Evolutionary conservation across 1,140 invertebrate genomes (phyloP).

Genomic region (Yoshiicerus persimilis): DNA sequence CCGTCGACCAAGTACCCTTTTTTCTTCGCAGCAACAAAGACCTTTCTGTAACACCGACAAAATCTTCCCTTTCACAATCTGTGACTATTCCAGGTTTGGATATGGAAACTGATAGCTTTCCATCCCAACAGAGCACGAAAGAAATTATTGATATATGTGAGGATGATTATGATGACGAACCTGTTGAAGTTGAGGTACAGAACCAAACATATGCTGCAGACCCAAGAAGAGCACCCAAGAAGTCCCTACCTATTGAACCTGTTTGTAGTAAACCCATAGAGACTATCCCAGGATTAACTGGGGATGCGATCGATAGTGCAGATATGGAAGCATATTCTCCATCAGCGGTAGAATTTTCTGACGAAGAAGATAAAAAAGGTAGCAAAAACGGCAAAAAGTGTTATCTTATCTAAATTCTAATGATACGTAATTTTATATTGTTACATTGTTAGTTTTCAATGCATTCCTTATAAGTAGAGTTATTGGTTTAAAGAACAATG

Average conservation of each 20-base stretch:
- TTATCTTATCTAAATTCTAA: too few relatives aligned
- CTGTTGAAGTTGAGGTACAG: not conserved
- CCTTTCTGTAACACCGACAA: not conserved
- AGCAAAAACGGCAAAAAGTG: too few relatives aligned
- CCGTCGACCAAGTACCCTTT: not conserved
- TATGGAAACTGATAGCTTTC: not conserved
- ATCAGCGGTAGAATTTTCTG: slow-evolving; percentile 36
- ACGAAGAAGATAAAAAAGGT: slow-evolving; percentile 26
- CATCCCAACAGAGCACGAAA: not conserved
- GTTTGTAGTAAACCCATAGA: not conserved
- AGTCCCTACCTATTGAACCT: not conserved
- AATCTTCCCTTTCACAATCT: not conserved
- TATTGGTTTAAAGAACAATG: too few relatives aligned
- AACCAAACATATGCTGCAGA: not conserved
- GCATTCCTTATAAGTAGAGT: too few relatives aligned
- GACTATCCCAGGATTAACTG: not conserved
- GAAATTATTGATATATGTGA: slow-evolving; percentile 17
- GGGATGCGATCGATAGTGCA: not conserved
- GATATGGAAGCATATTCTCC: slow-evolving; percentile 40
- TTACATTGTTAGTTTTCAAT: too few relatives aligned
- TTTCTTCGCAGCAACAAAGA: not conserved
- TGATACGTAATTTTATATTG: too few relatives aligned
- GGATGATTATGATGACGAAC: not conserved
- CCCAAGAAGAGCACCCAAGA: not conserved
- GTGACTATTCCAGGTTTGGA: not conserved